These are phyloP conservation scores for Aegithalos caudatus DNA, from an alignment of 2,113 vertebrate genomes.

Conservation along the genomic window DNA sequence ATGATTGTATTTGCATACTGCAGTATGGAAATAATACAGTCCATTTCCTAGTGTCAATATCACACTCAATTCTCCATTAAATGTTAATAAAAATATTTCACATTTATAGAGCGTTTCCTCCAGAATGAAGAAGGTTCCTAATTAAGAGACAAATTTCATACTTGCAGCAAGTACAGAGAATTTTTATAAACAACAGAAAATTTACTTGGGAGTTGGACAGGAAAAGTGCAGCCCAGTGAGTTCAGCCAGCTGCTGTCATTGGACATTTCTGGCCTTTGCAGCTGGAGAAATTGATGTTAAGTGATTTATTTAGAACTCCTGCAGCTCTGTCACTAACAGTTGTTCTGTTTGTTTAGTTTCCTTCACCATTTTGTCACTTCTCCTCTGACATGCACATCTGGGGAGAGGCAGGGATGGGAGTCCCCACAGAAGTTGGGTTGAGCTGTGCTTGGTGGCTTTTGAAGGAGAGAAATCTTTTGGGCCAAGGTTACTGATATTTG, in stretches of 20 bases:
- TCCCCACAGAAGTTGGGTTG: not conserved
- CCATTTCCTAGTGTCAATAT: conserved; percentile 40
- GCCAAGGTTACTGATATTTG: not conserved
- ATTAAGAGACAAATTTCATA: not conserved
- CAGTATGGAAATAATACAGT: conserved; percentile 20
- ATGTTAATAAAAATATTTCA: conserved; percentile 31
- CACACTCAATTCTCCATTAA: not conserved
- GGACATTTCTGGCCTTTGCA: not conserved
- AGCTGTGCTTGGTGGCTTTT: not conserved
- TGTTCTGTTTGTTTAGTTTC: not conserved
- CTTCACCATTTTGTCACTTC: not conserved
- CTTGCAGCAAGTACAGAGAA: not conserved
- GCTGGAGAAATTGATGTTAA: not conserved
- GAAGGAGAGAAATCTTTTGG: not conserved
- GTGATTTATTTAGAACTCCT: not conserved
- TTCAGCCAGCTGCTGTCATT: not conserved
- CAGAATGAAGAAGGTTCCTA: not conserved
- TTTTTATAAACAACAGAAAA: not conserved
- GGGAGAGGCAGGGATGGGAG: not conserved
- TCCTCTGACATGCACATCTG: not conserved
- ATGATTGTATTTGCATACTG: conserved; percentile 31
- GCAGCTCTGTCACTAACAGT: not conserved
- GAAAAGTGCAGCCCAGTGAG: not conserved
- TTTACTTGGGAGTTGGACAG: not conserved
- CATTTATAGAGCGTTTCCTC: not conserved